Conservation (phyloP, 2,888 invertebrate genomes). For the Lymantria monacha region DNA sequence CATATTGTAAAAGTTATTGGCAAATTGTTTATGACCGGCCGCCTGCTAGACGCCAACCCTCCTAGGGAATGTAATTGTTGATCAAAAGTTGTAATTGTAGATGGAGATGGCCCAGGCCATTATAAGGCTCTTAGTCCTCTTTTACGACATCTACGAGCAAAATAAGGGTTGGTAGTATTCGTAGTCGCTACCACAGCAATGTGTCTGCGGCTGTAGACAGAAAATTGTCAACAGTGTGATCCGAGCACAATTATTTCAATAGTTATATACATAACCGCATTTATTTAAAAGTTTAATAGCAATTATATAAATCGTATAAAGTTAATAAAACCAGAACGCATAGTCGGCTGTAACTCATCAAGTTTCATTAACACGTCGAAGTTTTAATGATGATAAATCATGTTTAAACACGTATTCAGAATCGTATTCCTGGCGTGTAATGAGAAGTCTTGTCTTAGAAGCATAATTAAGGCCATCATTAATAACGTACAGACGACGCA, state of each 20-base stretch:
- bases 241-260: background rate
- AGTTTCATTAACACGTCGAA: conserved; percentile 55
- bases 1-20: too few species aligned
- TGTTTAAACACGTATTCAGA: conserved; percentile 55
- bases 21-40: too few species aligned
- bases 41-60: too few species aligned
- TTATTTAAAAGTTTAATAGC: conserved; percentile 6
- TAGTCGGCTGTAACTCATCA: conserved; percentile 43
- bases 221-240: too few species aligned
- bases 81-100: too few species aligned
- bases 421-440: conserved; percentile 52
- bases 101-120: too few species aligned
- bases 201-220: too few species aligned
- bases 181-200: too few species aligned
- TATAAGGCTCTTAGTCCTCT: too few species aligned
- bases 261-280: background rate
- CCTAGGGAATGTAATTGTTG: too few species aligned
- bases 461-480: conserved; percentile 67
- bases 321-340: conserved; percentile 22
- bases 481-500: conserved; percentile 60
- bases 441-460: conserved; percentile 46
- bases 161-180: too few species aligned
- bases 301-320: conserved; percentile 24
- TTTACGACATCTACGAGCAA: too few species aligned
- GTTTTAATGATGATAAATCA: conserved; percentile 68